Base-by-base conservation (phyloP, 2,888 invertebrate species). In the Mythimna albipuncta region DNA sequence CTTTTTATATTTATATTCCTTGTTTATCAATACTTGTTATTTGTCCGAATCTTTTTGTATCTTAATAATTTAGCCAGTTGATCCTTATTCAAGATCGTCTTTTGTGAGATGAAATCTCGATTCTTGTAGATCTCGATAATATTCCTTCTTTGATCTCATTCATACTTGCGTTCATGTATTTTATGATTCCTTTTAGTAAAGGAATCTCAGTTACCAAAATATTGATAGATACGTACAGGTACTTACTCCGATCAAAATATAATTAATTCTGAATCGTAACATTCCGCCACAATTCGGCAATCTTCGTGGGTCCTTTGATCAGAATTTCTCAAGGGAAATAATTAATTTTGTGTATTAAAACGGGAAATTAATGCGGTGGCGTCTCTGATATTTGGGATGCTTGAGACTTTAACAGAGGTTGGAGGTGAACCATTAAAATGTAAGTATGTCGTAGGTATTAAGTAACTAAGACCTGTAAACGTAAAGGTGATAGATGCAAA, bases 291-390 rank as follows among this genome's bases (percentile, higher is more conserved):
- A 72, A 52, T 75, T 79, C 59, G 69, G 61, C 47, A 70, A 72
- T 74, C 19, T 70, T 77, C 68, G 79, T 50, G 35, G 35, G 16
- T 58, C 67, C 44, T 85, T 83, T 84, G 77, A 85, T 76, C 78
- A 71, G 57, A 67, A 61, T 81, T 73, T 68, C 81, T 75, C 47
- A 58, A 73, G 73, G 69, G 73, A 85, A 82, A 82, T 77, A 83
- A 84, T 84, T 85, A 80, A 77, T 76, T 80, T 82, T 71, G 72
- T 70, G 66, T 69, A 85, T 82, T 82, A 79, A 82, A 82, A 75
- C 77, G 58, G 70, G 59, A 75, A 75, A 84, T 84, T 81, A 77
- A 79, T 77, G 71, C 84, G 78, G 81, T 73, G 64, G 62, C 64
- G 75, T 75, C 55, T 68, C 59, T 72, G 57, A 63, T 77, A 76